A percentile compares a stretch with the other conserved stretches of the same genome.
phyloP scores from a whole-genome alignment of 2,797 vertebrate genomes.

The Cryptoprocta ferox region DNA sequence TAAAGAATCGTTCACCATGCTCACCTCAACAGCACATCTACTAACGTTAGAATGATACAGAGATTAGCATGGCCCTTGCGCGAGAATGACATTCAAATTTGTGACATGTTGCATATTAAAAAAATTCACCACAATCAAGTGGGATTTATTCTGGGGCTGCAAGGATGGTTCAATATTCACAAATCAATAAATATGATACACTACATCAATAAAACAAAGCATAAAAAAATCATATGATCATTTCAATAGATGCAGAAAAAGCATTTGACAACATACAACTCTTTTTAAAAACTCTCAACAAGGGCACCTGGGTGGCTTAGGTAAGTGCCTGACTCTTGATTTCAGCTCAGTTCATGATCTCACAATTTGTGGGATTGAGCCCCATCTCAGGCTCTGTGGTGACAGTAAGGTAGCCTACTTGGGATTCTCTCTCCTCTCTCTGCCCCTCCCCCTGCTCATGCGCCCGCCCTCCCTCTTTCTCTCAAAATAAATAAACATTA shows the following conservation, averaged over 20 bases:
- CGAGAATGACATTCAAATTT: neutral
- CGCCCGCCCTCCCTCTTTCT: too few species aligned
- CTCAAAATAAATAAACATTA: too few species aligned
- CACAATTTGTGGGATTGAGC: too few species aligned
- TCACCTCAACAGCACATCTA: neutral
- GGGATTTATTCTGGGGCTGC: neutral
- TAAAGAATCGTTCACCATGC: neutral
- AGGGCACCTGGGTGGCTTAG: too few species aligned
- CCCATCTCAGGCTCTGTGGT: too few species aligned
- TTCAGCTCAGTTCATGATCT: too few species aligned
- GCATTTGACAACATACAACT: neutral
- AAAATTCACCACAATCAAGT: neutral
- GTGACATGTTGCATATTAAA: neutral
- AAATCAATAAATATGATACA: neutral
- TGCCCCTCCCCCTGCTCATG: too few species aligned
- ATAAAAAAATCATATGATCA: neutral
- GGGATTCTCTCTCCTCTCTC: too few species aligned
- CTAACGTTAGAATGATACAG: neutral
- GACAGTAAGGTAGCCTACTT: too few species aligned
- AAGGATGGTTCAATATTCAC: neutral
- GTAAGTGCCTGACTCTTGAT: too few species aligned
- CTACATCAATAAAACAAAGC: too few species aligned
- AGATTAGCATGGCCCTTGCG: neutral
- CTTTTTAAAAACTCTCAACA: neutral
- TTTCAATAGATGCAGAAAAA: neutral